A percentile compares a stretch with the other conserved stretches of the same genome.
Evolutionary conservation across 2,797 vertebrate species (phyloP).

Genomic region (Phataginus tetradactyla): DNA sequence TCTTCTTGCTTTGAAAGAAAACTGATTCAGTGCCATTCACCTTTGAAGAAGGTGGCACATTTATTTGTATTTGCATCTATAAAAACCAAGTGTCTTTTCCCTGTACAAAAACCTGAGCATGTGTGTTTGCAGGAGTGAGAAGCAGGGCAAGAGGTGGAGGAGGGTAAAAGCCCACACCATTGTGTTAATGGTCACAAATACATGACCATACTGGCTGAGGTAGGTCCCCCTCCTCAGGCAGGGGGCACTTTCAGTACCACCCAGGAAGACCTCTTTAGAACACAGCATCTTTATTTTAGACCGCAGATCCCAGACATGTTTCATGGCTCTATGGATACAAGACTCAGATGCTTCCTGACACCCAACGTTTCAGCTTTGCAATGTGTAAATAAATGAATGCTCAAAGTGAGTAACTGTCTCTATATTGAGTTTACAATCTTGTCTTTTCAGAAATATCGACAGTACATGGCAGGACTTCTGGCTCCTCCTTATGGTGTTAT

Average conservation of each 20-base stretch:
- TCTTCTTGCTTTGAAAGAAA: constrained; percentile 73
- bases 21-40: constrained; percentile 71
- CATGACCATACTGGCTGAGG: not conserved
- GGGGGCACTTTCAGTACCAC: not conserved
- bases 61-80: constrained; percentile 49
- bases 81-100: constrained; percentile 37
- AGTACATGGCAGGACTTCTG: constrained; percentile 97
- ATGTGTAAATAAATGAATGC: constrained; percentile 18
- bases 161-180: not conserved
- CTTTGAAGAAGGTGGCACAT: constrained; percentile 51
- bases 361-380: constrained; percentile 27
- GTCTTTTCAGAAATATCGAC: constrained; percentile 94
- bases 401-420: constrained; percentile 28
- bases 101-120: constrained; percentile 14
- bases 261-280: constrained; percentile 52
- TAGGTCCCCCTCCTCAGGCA: not conserved
- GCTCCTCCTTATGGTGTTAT: constrained; percentile 98
- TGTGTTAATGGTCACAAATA: not conserved
- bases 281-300: constrained; percentile 26
- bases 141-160: not conserved
- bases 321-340: constrained; percentile 47
- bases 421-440: constrained; percentile 67
- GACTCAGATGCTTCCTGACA: not conserved
- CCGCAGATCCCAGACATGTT: not conserved
- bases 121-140: constrained; percentile 1